Evolutionary conservation across 2,113 vertebrate species (phyloP).

Genomic region (Silurus glanis): DNA sequence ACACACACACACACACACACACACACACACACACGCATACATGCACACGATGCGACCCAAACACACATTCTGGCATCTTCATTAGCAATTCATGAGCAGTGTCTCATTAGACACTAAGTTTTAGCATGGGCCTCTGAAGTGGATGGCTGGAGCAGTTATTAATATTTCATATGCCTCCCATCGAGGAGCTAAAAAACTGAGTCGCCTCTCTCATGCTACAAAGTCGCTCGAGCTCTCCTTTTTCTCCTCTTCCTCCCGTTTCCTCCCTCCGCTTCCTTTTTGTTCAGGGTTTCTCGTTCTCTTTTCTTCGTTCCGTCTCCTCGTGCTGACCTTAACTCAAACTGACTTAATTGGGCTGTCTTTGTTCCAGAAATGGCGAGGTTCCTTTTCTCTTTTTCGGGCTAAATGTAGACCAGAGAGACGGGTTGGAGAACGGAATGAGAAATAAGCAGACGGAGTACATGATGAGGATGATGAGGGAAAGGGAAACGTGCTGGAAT

Average conservation of each 20-base stretch:
- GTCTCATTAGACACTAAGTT: slow-evolving; percentile 78
- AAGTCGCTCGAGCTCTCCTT: slow-evolving; percentile 65
- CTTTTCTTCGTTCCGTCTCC: slow-evolving; percentile 54
- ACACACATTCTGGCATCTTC: slow-evolving; percentile 73
- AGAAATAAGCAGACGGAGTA: background rate
- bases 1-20: slow-evolving; percentile 21
- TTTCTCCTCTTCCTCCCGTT: slow-evolving; percentile 43
- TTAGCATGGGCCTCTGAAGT: slow-evolving; percentile 76
- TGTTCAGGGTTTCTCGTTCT: slow-evolving; percentile 56
- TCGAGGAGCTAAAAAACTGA: slow-evolving; percentile 70
- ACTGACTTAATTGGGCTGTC: slow-evolving; percentile 80
- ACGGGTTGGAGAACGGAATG: background rate
- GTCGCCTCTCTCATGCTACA: slow-evolving; percentile 70
- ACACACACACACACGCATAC: slow-evolving; percentile 1
- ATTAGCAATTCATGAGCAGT: slow-evolving; percentile 78
- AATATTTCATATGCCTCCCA: slow-evolving; percentile 78
- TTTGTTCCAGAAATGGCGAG: slow-evolving; percentile 75
- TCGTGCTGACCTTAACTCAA: slow-evolving; percentile 74
- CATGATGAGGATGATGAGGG: slow-evolving; percentile 20
- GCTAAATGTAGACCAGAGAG: slow-evolving; percentile 43
- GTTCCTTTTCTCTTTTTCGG: slow-evolving; percentile 63
- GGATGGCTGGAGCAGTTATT: slow-evolving; percentile 76
- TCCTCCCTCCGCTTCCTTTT: slow-evolving; percentile 36
- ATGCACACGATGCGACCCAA: slow-evolving; percentile 51
- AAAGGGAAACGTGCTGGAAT: slow-evolving; percentile 4